Percentiles rank a stretch among this genome's conserved stretches.
phyloP scores from a whole-genome alignment of 2,797 vertebrate species.

The Telmatherina bonti region DNA sequence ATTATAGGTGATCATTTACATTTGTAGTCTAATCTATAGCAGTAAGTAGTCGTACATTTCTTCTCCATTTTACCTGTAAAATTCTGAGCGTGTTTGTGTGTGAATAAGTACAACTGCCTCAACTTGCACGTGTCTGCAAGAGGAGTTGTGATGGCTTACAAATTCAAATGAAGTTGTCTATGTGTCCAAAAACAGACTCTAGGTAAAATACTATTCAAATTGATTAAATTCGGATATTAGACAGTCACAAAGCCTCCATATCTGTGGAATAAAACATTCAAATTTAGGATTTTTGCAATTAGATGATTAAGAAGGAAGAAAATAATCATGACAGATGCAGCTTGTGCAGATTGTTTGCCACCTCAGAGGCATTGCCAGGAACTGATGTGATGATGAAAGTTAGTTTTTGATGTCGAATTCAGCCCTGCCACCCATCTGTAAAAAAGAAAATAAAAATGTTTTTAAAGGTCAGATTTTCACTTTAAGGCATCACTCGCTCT shows the following conservation, averaged over 20 bases:
- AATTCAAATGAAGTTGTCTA: neutral
- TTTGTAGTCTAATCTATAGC: no score
- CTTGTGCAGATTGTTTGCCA: neutral
- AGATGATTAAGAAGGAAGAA: neutral
- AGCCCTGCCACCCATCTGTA: constrained; percentile 19
- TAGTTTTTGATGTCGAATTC: neutral
- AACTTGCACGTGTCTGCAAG: no score
- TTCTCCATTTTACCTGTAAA: no score
- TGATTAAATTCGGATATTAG: neutral
- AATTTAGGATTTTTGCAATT: neutral
- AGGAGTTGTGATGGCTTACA: no score
- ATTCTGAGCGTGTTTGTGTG: no score
- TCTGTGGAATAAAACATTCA: neutral
- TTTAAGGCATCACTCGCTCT: neutral
- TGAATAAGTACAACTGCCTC: no score
- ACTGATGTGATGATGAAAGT: constrained; percentile 15
- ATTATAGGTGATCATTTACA: neutral
- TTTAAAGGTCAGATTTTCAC: neutral
- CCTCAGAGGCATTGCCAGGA: neutral
- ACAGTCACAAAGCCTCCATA: neutral
- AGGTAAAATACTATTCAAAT: neutral
- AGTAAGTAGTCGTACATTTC: no score
- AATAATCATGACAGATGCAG: neutral
- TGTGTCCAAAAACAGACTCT: neutral
- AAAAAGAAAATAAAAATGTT: neutral